Evolutionary conservation across 37 sponge, comb jelly and placozoan species (phyloP), one percentile per base, ranked within the genome.

Genomic region (Tethya wilhelma): DNA sequence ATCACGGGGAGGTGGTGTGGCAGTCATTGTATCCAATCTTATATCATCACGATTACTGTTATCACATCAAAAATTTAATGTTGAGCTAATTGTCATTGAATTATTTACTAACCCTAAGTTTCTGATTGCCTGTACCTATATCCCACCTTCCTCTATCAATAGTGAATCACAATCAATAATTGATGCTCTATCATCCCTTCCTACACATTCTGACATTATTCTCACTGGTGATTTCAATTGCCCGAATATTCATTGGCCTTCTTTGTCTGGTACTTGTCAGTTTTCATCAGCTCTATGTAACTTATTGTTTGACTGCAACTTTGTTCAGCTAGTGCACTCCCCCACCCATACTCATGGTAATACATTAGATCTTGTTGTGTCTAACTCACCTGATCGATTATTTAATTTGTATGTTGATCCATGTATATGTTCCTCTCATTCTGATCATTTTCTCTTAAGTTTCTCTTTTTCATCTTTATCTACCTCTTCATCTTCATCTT

Each of bases 171-270:
- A 49, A 8, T n/a, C 7, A 26, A 8, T 62, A n/a, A 26, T 62
- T n/a, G 7, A 12, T n/a, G 23, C 23, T n/a, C 7, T 62, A 8
- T 8, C 23, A 12, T 12, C 63, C 22, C 29, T 62, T 12, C 25
- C 7, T 62, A 30, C 33, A 38, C 17, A 6, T 31, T 36, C 55
- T 11, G 29, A 3, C 57, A 11, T 64, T 5, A 17, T 78, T 7
- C 28, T 42, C 46, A 7, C 64, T 7, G 78, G 66, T 4, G 78
- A 78, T 34, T 78, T 78, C 67, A 78, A 78, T 26, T 78, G 64
- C 44, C 78, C 78, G 5, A 67, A 64, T 20, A 78, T 78, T 53
- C 2, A 62, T 22, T 78, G 78, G 78, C 9, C 65, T n/a, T 64
- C 46, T 2, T 25, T 78, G 30, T 39, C 65, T 9, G n/a, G 32